Conservation (phyloP, 2,888 invertebrate genomes). For the Hedya salicella region DNA sequence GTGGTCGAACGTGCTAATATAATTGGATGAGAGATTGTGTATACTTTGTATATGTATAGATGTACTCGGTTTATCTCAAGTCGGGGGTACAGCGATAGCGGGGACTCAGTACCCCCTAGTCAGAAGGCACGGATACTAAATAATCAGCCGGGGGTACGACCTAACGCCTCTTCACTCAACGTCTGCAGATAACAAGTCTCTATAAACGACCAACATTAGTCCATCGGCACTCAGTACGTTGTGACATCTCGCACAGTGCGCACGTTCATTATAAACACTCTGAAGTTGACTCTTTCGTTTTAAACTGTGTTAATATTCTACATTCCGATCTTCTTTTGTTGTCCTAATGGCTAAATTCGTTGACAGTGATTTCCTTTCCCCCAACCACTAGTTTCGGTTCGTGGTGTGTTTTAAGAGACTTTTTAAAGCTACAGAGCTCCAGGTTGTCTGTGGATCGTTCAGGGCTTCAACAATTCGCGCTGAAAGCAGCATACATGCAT, state of each 20-base stretch:
- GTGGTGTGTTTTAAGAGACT: constrained; percentile 52
- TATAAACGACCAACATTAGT: constrained; percentile 70
- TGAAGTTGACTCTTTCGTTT: background rate
- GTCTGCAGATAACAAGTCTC: constrained; percentile 70
- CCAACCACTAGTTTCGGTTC: constrained; percentile 58
- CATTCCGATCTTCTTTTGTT: constrained; percentile 46
- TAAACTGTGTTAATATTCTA: constrained; percentile 42
- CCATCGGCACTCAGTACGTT: constrained; percentile 58
- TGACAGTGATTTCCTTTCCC: constrained; percentile 77
- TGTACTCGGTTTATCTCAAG: constrained; percentile 20
- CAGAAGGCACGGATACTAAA: constrained; percentile 68
- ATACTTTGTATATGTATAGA: constrained; percentile 11
- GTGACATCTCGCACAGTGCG: constrained; percentile 49
- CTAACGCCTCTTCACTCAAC: constrained; percentile 64
- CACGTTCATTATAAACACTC: constrained; percentile 48
- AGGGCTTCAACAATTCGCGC: constrained; percentile 60
- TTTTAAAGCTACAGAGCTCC: constrained; percentile 29
- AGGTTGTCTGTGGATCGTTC: constrained; percentile 29
- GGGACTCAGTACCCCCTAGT: constrained; percentile 77
- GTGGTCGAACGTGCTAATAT: background rate
- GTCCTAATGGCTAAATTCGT: constrained; percentile 80
- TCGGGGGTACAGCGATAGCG: constrained; percentile 10
- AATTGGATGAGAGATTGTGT: background rate
- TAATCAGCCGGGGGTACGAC: constrained; percentile 72
- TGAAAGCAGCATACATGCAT: constrained; percentile 78